Conservation (phyloP, 2,888 invertebrate species). For the Dryobotodes eremita region DNA sequence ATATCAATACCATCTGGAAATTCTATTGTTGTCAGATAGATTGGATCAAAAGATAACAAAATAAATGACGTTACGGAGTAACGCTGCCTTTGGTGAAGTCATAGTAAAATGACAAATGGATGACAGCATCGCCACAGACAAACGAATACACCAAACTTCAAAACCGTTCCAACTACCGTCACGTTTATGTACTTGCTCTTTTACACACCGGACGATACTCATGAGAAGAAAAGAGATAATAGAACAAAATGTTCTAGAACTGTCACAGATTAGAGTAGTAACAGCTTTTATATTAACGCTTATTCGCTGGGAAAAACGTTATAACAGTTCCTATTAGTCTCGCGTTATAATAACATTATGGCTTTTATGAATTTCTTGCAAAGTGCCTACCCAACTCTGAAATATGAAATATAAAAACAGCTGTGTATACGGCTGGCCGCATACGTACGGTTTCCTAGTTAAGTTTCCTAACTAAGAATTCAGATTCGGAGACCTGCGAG, state of each 20-base stretch:
- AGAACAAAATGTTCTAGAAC: conserved; percentile 17
- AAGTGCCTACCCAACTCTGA: too few relatives aligned
- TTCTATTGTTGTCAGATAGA: conserved; percentile 63
- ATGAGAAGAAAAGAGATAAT: conserved; percentile 21
- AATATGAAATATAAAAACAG: neutral
- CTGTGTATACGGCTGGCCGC: neutral
- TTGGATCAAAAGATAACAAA: conserved; percentile 62
- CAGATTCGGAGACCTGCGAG: too few relatives aligned
- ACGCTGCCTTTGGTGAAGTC: conserved; percentile 25
- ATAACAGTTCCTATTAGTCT: neutral
- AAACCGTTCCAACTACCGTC: conserved; percentile 11
- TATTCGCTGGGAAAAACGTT: neutral
- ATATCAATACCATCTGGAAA: conserved; percentile 75
- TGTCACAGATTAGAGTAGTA: conserved; percentile 22
- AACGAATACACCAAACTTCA: neutral
- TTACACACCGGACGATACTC: neutral
- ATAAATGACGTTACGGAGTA: conserved; percentile 59
- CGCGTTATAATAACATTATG: neutral
- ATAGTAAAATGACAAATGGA: conserved; percentile 22
- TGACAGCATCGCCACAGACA: conserved; percentile 30
- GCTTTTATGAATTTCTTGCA: neutral
- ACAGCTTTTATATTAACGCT: neutral
- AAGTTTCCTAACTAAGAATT: too few relatives aligned
- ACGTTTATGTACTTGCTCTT: conserved; percentile 27
- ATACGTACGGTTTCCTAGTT: too few relatives aligned